Evolutionary conservation across 2,888 invertebrate species (phyloP).

Genomic region (Lasius fuliginosus): DNA sequence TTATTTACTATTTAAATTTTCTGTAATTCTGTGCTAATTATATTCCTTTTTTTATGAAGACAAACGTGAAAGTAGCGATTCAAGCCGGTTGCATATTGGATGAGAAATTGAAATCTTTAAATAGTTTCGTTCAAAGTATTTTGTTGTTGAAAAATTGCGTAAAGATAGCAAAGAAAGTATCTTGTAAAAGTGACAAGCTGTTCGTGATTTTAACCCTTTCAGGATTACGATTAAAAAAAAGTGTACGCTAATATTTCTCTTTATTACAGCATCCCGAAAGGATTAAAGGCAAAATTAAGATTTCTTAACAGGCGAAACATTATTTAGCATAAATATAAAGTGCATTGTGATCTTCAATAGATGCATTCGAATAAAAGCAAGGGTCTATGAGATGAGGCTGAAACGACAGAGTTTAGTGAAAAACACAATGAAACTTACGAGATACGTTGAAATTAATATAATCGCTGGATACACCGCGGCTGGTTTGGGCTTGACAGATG

Average conservation of each 20-base stretch:
- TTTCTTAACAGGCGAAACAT: conserved; percentile 36
- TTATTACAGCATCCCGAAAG: background rate
- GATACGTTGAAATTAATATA: conserved; percentile 92
- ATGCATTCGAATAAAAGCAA: conserved; percentile 41
- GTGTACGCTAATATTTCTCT: background rate
- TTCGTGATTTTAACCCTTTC: conserved; percentile 25
- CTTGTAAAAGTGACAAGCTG: conserved; percentile 2
- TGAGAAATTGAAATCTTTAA: conserved; percentile 22
- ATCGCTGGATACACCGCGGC: conserved; percentile 88
- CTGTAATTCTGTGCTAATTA: background rate
- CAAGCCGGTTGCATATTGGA: background rate
- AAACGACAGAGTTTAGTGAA: conserved; percentile 4
- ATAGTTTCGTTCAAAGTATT: background rate
- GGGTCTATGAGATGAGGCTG: conserved; percentile 33
- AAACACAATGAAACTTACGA: conserved; percentile 88
- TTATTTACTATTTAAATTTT: conserved; percentile 1
- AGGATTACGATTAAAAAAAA: background rate
- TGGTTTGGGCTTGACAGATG: conserved; percentile 90
- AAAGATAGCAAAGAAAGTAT: conserved; percentile 26
- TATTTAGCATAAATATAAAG: conserved; percentile 21
- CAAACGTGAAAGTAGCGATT: conserved; percentile 2
- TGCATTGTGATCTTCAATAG: conserved; percentile 17
- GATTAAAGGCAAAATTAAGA: conserved; percentile 34
- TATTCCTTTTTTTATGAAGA: background rate
- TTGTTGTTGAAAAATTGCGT: conserved; percentile 18